Evolutionary conservation across 2,113 vertebrate species (phyloP), one percentile per base, ranked within the genome.

Genomic region (Rhizomys pruinosus): DNA sequence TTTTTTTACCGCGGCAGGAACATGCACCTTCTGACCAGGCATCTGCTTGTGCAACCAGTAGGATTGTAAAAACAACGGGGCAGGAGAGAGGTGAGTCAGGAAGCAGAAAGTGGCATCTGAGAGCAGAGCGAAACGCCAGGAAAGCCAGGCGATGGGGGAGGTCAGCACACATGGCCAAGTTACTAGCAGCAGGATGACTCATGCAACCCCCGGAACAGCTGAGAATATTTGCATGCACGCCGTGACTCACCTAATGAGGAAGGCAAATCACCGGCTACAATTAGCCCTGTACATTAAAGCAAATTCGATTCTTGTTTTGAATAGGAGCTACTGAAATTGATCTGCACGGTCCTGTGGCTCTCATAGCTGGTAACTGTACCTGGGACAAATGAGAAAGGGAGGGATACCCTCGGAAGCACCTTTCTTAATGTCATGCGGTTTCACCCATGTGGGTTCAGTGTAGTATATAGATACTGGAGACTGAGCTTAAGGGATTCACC

Each of bases 261-360:
- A 93, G 82, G 87, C 78, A 63, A 93, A 74, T 68, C 76, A 84
- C 82, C 55, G 61, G 64, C 84, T 93, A 61, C n/a, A 68, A 76
- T 88, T 92, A 73, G 73, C 90, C 92, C 57, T 84, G 89, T 34
- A 9, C 64, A 20, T 87, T 76, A 59, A 93, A 94, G 76, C 78
- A 84, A 77, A 84, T 80, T 76, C 72, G 47, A 77, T 39, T 39
- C 44, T 61, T 92, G n/a, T n/a, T 57, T 93, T 89, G 11, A 92
- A 64, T 37, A 87, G 63, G 71, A 92, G 82, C 92, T 89, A 57
- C 95, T 88, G 91, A 92, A 76, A 52, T 5, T 80, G 92, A 89
- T 93, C 79, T 87, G 42, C 55, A 47, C n/a, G 69, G 76, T 77
- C 88, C 71, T 5, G 8, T 88, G 52, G 84, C 4, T 9, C 55